Evolutionary conservation across 2,113 vertebrate genomes (phyloP), one percentile per base, ranked within the genome.

Genomic region (Podarcis muralis): DNA sequence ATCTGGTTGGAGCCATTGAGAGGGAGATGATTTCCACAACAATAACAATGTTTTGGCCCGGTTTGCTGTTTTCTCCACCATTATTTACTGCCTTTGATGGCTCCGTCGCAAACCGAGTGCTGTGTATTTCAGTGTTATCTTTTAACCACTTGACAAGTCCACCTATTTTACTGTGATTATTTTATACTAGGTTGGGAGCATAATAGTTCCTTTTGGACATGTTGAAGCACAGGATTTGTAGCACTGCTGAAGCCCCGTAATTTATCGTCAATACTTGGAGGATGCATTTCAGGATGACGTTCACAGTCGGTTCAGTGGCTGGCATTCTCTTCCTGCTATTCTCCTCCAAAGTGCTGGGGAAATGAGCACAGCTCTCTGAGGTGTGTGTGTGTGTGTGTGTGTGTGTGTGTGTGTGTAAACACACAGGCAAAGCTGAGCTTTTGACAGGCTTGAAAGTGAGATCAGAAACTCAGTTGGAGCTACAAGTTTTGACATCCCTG

Each of bases 111-210:
- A 93, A 81, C 65, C 93, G 89, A 94, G 90, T 91, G 81, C 83
- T 88, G 93, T 62, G 85, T 95, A 94, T 95, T 93, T 95, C 93
- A 95, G 89, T 87, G 93, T 94, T 95, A 95, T 94, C 94, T 94
- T 93, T 94, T 94, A 94, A 93, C 86, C 91, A 87, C 87, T 94
- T 95, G 94, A 95, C 93, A 95, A 91, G 93, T 91, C 93, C 69
- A 92, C 94, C 93, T 92, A 91, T 95, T 95, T 96, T 89, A 78
- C 90, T 91, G 88, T 88, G 93, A 95, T 94, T 93, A 94, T 92
- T 94, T 95, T 92, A 94, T 90, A 87, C 89, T 87, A 86, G 82
- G 65, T 22, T 93, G 78, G 93, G 93, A 94, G 89, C 71, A 59
- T 92, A 89, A 94, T 85, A 88, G 94, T 65, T 94, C 84, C 91